Conservation (phyloP, 2,888 invertebrate species). For the Tinea trinotella region DNA sequence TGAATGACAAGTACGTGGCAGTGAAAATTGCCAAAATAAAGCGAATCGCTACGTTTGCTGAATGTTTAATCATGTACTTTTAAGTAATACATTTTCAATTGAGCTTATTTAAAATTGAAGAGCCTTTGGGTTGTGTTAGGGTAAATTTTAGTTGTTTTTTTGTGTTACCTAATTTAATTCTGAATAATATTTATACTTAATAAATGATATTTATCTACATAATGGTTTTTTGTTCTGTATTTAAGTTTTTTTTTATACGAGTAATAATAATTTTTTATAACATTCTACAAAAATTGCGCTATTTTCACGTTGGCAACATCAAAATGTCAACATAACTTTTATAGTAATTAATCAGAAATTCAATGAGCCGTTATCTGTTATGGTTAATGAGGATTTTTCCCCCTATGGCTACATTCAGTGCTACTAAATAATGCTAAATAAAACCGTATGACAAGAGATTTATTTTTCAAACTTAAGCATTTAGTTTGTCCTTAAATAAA, state of each 20-base stretch:
- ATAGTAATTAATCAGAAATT: constrained; percentile 66
- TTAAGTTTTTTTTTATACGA: no score
- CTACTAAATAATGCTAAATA: no score
- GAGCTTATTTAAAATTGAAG: neutral
- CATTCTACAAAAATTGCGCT: neutral
- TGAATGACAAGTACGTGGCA: constrained; percentile 48
- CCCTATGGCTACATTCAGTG: constrained; percentile 6
- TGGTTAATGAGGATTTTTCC: constrained; percentile 12
- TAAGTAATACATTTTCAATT: neutral
- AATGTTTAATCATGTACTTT: constrained; percentile 1
- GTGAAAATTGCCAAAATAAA: constrained; percentile 12
- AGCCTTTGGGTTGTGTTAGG: no score
- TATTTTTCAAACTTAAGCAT: no score
- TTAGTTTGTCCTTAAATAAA: no score
- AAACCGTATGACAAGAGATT: no score
- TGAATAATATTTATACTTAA: no score
- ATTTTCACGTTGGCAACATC: neutral
- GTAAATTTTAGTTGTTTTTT: no score
- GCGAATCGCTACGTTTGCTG: constrained; percentile 2
- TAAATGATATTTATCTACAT: no score
- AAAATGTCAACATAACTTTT: constrained; percentile 56
- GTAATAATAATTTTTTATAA: no score
- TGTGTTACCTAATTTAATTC: no score
- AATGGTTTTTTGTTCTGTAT: no score
- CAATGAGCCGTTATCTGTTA: constrained; percentile 60